These are phyloP conservation scores for Protaetia brevitarsis DNA, from an alignment of 1,140 invertebrate species.

Conservation along the genomic window DNA sequence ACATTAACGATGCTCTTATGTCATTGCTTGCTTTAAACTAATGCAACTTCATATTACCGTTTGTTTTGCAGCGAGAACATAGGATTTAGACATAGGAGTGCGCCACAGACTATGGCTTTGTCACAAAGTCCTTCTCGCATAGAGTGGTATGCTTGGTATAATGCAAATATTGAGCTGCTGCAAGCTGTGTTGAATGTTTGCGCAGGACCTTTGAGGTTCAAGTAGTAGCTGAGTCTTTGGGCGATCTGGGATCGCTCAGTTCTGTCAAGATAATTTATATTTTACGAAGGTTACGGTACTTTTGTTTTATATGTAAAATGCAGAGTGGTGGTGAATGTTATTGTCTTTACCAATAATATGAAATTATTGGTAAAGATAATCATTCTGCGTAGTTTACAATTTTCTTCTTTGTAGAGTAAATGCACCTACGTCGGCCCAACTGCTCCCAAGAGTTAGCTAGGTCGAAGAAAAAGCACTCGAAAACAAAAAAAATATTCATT, in stretches of 20 bases:
- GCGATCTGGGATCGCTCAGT: slow-evolving; percentile 54
- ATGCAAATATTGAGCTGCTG: slow-evolving; percentile 80
- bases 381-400: too few species aligned
- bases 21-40: neutral
- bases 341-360: too few species aligned
- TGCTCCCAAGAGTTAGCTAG: too few species aligned
- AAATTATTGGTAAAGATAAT: too few species aligned
- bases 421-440: too few species aligned
- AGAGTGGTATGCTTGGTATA: slow-evolving; percentile 79
- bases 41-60: slow-evolving; percentile 47
- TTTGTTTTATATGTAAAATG: too few species aligned
- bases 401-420: too few species aligned
- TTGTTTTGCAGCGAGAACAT: slow-evolving; percentile 81
- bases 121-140: slow-evolving; percentile 79
- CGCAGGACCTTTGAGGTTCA: slow-evolving; percentile 73
- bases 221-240: slow-evolving; percentile 79
- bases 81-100: slow-evolving; percentile 80
- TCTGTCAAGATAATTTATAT: neutral
- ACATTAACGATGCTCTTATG: neutral
- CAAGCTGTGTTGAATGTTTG: slow-evolving; percentile 85
- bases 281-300: too few species aligned
- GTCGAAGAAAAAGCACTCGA: too few species aligned
- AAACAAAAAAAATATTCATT: too few species aligned
- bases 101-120: slow-evolving; percentile 81
- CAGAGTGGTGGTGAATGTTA: too few species aligned